phyloP scores from a whole-genome alignment of 2,113 vertebrate species.

The Eudyptes chrysolophus region DNA sequence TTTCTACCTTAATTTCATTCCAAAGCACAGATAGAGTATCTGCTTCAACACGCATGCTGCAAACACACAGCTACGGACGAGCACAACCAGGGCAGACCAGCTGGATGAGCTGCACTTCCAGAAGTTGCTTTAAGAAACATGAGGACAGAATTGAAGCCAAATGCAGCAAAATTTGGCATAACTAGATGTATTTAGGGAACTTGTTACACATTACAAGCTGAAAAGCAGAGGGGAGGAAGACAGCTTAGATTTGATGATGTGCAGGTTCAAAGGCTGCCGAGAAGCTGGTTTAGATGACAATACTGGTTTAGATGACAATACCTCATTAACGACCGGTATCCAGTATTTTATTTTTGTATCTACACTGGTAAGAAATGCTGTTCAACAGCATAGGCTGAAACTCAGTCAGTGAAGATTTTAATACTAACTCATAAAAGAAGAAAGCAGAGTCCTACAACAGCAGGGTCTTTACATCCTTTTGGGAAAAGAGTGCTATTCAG shows the following conservation, averaged over 20 bases:
- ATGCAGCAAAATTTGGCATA: neutral
- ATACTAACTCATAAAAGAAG: neutral
- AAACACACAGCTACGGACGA: accelerated
- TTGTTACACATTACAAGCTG: neutral
- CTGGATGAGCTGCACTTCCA: neutral
- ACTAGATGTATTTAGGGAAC: neutral
- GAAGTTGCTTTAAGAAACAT: neutral
- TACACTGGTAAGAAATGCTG: neutral
- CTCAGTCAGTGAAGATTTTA: neutral
- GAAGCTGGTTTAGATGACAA: neutral
- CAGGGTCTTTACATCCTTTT: neutral
- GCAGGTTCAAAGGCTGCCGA: neutral
- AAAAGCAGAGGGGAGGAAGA: neutral
- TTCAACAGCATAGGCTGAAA: neutral
- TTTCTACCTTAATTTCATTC: neutral
- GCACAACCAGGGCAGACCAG: neutral
- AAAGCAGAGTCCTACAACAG: neutral
- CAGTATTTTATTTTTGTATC: neutral
- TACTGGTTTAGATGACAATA: neutral
- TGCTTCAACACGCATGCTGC: neutral
- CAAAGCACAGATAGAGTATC: neutral
- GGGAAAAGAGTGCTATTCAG: neutral
- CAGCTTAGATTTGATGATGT: neutral
- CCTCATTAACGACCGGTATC: neutral
- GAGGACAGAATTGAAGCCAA: neutral